Conservation (phyloP, 2,797 vertebrate genomes). For the Peromyscus attwateri region DNA sequence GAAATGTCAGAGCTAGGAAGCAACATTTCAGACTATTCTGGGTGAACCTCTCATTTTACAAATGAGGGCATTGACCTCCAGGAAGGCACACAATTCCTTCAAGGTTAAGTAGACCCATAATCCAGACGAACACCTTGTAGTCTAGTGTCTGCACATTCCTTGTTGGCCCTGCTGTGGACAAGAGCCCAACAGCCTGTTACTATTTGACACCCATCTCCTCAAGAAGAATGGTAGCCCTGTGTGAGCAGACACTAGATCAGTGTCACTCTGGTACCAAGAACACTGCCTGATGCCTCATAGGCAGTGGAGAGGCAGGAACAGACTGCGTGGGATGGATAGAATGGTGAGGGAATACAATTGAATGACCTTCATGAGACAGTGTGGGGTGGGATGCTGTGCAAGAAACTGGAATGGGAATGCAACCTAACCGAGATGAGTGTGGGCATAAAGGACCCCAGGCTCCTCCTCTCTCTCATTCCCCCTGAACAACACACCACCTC, state of each 20-base stretch:
- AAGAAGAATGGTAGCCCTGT: not conserved
- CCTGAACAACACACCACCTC: not conserved
- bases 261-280: not conserved
- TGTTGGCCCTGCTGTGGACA: not conserved
- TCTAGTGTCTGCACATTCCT: not conserved
- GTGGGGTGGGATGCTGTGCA: not conserved
- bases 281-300: not conserved
- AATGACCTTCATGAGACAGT: not conserved
- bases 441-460: not conserved
- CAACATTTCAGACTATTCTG: not conserved
- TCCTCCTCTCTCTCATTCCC: not conserved
- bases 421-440: not conserved
- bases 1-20: not conserved
- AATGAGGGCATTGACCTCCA: not conserved
- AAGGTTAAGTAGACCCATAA: not conserved
- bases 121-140: not conserved
- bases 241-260: not conserved
- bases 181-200: not conserved
- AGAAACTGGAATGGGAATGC: not conserved
- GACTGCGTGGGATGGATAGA: not conserved
- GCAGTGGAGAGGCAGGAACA: not conserved
- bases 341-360: not conserved
- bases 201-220: not conserved
- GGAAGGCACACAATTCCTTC: not conserved
- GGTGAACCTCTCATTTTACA: not conserved